phyloP scores from a whole-genome alignment of 2,888 invertebrate species.

The Athrips mouffetella region DNA sequence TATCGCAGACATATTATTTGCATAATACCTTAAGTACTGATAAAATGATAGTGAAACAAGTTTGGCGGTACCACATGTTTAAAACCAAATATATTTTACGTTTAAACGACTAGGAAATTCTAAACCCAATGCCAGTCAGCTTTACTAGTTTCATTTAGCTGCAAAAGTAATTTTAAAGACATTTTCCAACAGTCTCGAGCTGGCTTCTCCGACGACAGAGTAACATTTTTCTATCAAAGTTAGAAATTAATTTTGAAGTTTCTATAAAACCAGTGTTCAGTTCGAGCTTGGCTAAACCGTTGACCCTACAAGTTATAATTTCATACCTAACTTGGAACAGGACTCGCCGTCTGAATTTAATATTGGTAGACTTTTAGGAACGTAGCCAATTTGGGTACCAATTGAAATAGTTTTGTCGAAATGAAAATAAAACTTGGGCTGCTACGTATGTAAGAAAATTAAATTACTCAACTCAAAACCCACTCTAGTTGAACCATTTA shows the following conservation, averaged over 20 bases:
- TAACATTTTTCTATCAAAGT: slow-evolving; percentile 70
- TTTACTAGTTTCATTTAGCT: no score
- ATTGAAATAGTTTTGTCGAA: background rate
- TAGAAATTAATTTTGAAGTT: slow-evolving; percentile 70
- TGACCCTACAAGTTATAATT: slow-evolving; percentile 50
- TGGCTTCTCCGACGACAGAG: no score
- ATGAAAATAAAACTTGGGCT: background rate
- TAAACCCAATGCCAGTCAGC: no score
- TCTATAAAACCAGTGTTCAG: slow-evolving; percentile 48
- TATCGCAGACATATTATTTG: no score
- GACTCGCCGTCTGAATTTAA: slow-evolving; percentile 13
- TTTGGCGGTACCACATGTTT: no score
- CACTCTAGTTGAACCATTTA: background rate
- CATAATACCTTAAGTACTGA: no score
- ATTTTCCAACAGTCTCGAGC: background rate
- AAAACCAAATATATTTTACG: no score
- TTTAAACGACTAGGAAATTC: no score
- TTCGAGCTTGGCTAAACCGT: slow-evolving; percentile 26
- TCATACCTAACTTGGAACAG: slow-evolving; percentile 41
- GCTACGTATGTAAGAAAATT: background rate
- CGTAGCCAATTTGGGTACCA: slow-evolving; percentile 7
- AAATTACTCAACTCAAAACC: background rate
- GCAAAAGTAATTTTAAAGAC: no score
- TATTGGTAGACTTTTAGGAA: slow-evolving; percentile 1
- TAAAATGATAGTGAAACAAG: no score